Conservation (phyloP, 2,113 vertebrate genomes). For the Arizona elegans region DNA sequence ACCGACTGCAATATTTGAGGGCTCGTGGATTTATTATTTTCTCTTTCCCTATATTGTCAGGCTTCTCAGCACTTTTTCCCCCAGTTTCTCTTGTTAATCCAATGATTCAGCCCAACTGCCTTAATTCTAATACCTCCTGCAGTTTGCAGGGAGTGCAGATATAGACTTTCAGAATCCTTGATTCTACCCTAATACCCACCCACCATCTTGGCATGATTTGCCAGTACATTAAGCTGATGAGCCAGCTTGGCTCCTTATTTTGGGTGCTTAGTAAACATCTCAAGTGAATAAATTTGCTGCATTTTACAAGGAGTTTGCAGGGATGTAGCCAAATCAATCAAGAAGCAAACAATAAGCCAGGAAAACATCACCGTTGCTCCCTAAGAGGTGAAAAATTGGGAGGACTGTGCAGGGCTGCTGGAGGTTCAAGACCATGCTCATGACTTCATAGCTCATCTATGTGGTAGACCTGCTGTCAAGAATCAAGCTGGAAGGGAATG, state of each 20-base stretch:
- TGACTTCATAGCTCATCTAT: background rate
- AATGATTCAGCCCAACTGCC: background rate
- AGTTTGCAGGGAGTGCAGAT: background rate
- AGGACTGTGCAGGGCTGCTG: background rate
- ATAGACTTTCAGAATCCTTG: background rate
- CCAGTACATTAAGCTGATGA: conserved; percentile 23
- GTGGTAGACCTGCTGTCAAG: background rate
- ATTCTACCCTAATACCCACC: background rate
- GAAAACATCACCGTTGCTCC: background rate
- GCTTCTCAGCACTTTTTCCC: background rate
- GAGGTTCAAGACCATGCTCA: background rate
- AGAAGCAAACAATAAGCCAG: conserved; percentile 1
- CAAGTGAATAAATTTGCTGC: conserved; percentile 15
- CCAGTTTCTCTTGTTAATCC: background rate
- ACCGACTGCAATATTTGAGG: background rate
- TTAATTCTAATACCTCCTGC: background rate
- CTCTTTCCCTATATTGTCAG: background rate
- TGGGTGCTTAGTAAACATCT: conserved; percentile 4
- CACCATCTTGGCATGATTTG: background rate
- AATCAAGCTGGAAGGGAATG: background rate
- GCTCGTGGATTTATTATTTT: background rate
- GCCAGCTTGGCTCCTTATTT: conserved; percentile 21
- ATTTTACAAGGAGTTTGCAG: conserved; percentile 15
- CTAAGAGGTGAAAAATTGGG: background rate
- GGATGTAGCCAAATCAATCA: conserved; percentile 16